These are phyloP conservation scores for Axis porcinus DNA, from an alignment of 2,113 vertebrate genomes.

Conservation along the genomic window DNA sequence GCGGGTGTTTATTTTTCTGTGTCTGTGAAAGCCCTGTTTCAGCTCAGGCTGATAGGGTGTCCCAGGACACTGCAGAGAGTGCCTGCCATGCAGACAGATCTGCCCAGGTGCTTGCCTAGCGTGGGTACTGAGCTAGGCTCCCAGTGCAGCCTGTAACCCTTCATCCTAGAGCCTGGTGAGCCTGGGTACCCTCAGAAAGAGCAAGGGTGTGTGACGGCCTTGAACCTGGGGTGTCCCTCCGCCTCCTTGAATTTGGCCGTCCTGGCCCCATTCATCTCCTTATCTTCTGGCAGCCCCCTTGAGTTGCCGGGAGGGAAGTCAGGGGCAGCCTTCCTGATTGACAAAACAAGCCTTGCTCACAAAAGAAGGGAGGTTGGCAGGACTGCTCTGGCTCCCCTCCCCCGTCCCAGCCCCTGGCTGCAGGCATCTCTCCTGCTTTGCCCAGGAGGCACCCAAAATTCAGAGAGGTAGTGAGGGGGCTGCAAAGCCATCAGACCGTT, in stretches of 20 bases:
- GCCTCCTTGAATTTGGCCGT: constrained; percentile 62
- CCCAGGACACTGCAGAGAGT: background rate
- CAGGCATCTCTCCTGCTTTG: constrained; percentile 59
- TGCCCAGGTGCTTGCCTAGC: background rate
- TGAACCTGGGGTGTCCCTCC: constrained; percentile 49
- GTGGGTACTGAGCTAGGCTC: background rate
- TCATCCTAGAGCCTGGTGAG: background rate
- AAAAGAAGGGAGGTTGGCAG: constrained; percentile 76
- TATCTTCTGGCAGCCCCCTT: constrained; percentile 79
- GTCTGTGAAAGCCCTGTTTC: constrained; percentile 53
- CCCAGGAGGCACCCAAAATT: constrained; percentile 72
- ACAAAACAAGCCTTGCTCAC: constrained; percentile 81
- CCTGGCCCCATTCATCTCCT: constrained; percentile 73
- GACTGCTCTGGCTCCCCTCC: constrained; percentile 67
- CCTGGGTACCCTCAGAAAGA: constrained; percentile 44
- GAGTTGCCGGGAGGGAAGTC: constrained; percentile 78
- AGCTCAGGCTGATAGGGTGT: constrained; percentile 21
- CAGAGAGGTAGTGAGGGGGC: constrained; percentile 66
- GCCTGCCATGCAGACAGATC: background rate
- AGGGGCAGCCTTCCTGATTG: constrained; percentile 79
- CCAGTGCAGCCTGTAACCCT: constrained; percentile 21
- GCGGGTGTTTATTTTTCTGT: constrained; percentile 68
- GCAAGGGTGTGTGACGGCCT: constrained; percentile 36
- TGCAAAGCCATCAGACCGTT: constrained; percentile 55
- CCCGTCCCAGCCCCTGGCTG: constrained; percentile 60